Percentiles rank a stretch among this genome's conserved stretches.
Conservation (phyloP, 2,888 invertebrate species). For the Glyphotaelius pellucidus region DNA sequence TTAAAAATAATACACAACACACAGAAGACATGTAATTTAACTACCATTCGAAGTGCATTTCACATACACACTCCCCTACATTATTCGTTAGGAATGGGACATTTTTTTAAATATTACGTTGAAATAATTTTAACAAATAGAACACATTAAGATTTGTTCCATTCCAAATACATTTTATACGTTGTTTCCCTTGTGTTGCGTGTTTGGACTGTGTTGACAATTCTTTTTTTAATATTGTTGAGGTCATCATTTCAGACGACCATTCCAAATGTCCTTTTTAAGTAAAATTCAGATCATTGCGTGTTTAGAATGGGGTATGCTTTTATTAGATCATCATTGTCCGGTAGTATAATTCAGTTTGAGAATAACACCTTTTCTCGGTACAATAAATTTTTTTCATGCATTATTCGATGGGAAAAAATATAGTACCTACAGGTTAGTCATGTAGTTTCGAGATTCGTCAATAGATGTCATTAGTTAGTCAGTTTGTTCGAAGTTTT, state of each 20-base stretch:
- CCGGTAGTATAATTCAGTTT: slow-evolving; percentile 11
- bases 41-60: background rate
- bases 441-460: no score
- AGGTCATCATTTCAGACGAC: background rate
- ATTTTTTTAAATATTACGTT: background rate
- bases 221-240: background rate
- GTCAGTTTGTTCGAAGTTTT: no score
- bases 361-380: background rate
- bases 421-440: background rate
- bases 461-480: no score
- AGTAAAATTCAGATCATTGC: background rate
- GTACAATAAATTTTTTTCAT: background rate
- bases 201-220: background rate
- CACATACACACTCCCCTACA: background rate
- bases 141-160: background rate
- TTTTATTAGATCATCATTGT: background rate
- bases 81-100: background rate
- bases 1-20: background rate
- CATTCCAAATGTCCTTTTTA: background rate
- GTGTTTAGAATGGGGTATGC: background rate
- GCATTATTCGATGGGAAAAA: background rate
- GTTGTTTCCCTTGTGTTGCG: background rate
- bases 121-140: background rate
- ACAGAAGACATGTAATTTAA: background rate
- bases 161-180: background rate